Percentiles rank a stretch among this genome's conserved stretches.
Evolutionary conservation across 2,113 vertebrate species (phyloP).

Genomic region (Sciurus niger): DNA sequence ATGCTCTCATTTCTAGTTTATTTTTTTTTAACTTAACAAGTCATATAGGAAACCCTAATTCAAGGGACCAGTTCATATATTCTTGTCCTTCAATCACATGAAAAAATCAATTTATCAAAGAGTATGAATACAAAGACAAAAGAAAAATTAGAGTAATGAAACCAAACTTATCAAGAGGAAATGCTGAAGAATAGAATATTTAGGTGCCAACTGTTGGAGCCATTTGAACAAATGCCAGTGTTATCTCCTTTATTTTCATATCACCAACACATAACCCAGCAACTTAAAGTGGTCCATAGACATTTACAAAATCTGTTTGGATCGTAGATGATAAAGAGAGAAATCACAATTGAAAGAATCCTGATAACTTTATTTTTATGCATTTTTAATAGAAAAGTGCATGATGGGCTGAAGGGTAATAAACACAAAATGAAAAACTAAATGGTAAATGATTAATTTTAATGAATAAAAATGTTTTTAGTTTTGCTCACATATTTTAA

Average conservation of each 20-base stretch:
- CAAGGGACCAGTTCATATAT: neutral
- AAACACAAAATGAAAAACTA: neutral
- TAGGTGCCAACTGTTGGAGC: neutral
- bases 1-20: neutral
- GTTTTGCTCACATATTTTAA: neutral
- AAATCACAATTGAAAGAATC: neutral
- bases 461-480: neutral
- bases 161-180: neutral
- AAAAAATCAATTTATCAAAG: neutral
- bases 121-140: neutral
- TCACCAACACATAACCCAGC: neutral
- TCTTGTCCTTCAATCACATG: neutral
- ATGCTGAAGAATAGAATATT: neutral
- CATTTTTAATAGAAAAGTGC: neutral
- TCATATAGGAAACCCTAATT: neutral
- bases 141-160: neutral
- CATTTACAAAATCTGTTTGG: neutral
- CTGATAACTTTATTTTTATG: neutral
- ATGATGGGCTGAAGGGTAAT: neutral
- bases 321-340: neutral
- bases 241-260: neutral
- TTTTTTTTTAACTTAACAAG: neutral
- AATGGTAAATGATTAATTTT: neutral
- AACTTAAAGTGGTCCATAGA: neutral
- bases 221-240: neutral